Conservation (phyloP, 2,113 vertebrate genomes). For the Felis chaus region DNA sequence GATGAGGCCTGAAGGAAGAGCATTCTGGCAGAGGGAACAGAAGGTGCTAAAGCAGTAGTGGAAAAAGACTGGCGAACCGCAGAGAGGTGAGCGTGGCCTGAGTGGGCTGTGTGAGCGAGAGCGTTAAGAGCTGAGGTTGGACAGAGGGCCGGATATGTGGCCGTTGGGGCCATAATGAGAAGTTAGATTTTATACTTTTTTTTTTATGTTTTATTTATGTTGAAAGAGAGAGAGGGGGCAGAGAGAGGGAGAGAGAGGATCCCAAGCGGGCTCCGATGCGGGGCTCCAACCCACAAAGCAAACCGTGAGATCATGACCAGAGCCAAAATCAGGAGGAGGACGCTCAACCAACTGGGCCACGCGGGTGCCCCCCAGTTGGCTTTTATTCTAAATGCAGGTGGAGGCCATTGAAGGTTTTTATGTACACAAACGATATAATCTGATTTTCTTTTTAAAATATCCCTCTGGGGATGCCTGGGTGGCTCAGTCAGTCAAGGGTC, state of each 20-base stretch:
- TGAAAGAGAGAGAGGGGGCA: no score
- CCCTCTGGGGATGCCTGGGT: neutral
- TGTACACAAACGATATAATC: neutral
- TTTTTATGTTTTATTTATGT: no score
- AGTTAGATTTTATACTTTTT: neutral
- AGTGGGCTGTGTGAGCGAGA: neutral
- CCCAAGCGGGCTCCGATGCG: no score
- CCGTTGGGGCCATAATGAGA: neutral
- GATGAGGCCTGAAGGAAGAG: constrained; percentile 13
- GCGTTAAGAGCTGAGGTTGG: neutral
- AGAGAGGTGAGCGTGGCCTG: neutral
- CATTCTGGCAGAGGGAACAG: neutral
- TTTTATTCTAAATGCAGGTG: constrained; percentile 6
- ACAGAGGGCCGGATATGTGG: neutral
- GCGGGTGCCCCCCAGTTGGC: neutral
- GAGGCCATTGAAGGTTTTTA: neutral
- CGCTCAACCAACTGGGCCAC: no score
- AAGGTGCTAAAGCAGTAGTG: neutral
- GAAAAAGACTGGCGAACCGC: neutral
- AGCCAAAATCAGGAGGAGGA: no score
- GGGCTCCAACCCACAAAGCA: no score
- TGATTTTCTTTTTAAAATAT: constrained; percentile 41
- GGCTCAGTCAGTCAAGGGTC: neutral
- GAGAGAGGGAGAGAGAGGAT: no score
- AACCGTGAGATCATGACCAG: no score